Conservation (phyloP, 2,113 vertebrate species). For the Spermophilus dauricus region DNA sequence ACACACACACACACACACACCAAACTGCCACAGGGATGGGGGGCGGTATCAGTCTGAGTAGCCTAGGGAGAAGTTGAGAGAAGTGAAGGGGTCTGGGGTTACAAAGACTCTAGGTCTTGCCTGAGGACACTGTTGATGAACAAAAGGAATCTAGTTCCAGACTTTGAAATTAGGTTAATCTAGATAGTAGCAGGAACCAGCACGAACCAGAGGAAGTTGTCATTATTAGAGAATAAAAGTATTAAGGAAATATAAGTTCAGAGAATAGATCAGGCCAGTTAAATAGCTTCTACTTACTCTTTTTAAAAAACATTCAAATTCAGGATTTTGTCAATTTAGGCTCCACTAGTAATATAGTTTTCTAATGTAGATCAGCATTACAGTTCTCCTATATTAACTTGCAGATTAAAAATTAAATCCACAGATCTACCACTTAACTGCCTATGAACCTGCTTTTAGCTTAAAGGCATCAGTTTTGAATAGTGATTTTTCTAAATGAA, state of each 20-base stretch:
- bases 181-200: constrained; percentile 53
- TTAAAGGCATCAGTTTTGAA: constrained; percentile 43
- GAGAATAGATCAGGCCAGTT: neutral
- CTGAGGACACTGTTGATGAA: constrained; percentile 45
- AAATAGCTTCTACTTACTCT: constrained; percentile 61
- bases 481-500: constrained; percentile 62
- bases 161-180: constrained; percentile 80
- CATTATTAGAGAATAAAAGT: constrained; percentile 70
- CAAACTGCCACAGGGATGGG: neutral
- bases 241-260: constrained; percentile 10
- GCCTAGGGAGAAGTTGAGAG: constrained; percentile 7
- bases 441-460: neutral
- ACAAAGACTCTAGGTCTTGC: neutral
- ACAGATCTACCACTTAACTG: neutral
- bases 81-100: neutral
- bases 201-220: neutral
- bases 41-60: neutral
- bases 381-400: neutral
- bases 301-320: constrained; percentile 43
- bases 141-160: constrained; percentile 68
- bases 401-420: neutral
- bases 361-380: neutral
- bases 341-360: constrained; percentile 17
- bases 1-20: neutral
- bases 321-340: constrained; percentile 53